Base-by-base conservation (phyloP, 2,888 invertebrate species). In the Blastobasis adustella region DNA sequence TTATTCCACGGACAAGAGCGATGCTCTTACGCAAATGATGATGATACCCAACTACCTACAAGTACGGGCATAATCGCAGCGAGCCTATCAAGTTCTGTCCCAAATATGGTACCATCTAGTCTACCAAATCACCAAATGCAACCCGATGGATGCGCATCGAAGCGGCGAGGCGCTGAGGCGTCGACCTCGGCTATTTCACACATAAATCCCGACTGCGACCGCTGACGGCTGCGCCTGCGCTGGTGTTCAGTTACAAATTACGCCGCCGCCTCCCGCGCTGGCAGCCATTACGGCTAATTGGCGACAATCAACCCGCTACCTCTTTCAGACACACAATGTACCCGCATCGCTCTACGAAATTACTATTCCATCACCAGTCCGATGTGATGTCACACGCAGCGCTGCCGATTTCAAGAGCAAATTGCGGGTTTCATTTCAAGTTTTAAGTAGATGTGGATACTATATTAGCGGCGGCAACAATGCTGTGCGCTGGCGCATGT, bases 241-340 rank as follows among this genome's bases (percentile, higher is more conserved):
- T 23, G 23, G 49, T 67, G 70, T 66, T 67, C 66, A 65, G 65
- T 67, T 76, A 77, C 82, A 84, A 82, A 83, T 83, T 82, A 79
- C 80, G 68, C 66, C 71, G 70, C 72, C 69, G 69, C 66, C 67
- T 70, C 66, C 59, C 59, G 58, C 61, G 76, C 77, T 40, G 9
- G 7, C 9, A 42, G 42, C 75, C 79, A 87, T 85, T 85, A 82
- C 73, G 76, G 75, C 79, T 86, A 86, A 86, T 87, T 86, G 85
- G 78, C 76, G 78, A 82, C 85, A 84, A 84, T 85, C 82, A 82
- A 75, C 68, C 68, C 65, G 58, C 76, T 72, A 71, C 75, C 74
- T 42, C 10, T 6, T 42, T 23, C 23, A 23, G 71, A 66, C 65
- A 65, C 64, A 66, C 66, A 71, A 70, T 69, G 67, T 70, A 71